A percentile compares a stretch with the other conserved stretches of the same genome.
These are phyloP conservation scores for Typhlomys cinereus DNA, from an alignment of 2,113 vertebrate species.

Conservation along the genomic window DNA sequence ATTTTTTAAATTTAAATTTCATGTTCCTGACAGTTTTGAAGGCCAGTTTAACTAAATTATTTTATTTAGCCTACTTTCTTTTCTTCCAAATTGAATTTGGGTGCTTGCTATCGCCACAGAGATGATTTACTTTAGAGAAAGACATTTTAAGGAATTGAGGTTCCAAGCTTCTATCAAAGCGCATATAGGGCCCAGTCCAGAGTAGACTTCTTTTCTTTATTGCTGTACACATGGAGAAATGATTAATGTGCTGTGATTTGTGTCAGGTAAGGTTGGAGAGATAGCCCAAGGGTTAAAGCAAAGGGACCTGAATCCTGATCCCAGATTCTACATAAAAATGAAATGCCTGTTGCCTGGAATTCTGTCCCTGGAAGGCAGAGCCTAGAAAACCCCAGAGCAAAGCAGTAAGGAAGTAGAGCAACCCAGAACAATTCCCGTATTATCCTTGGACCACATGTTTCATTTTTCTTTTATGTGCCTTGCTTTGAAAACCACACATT, in stretches of 20 bases:
- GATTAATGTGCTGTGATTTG: background rate
- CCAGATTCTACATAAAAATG: too few relatives aligned
- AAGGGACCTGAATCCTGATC: too few relatives aligned
- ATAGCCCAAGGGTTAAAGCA: too few relatives aligned
- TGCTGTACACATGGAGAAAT: background rate
- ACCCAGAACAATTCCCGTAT: too few relatives aligned
- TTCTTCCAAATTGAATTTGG: background rate
- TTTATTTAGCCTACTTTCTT: background rate
- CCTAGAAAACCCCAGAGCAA: too few relatives aligned
- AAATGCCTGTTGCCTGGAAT: too few relatives aligned
- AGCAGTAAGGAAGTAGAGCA: too few relatives aligned
- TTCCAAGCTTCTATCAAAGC: background rate
- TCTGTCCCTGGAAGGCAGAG: too few relatives aligned
- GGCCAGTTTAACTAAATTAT: background rate
- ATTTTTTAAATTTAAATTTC: background rate
- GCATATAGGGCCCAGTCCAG: background rate
- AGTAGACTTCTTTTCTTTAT: background rate
- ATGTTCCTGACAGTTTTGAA: background rate
- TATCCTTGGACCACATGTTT: too few relatives aligned
- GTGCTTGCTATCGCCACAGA: background rate
- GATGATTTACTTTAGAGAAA: background rate
- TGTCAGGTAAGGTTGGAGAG: too few relatives aligned
- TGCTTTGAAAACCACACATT: background rate
- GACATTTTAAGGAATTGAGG: background rate
- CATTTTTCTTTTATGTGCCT: background rate